These are phyloP conservation scores for Pontoporia blainvillei DNA, from an alignment of 2,113 vertebrate genomes.

Conservation along the genomic window DNA sequence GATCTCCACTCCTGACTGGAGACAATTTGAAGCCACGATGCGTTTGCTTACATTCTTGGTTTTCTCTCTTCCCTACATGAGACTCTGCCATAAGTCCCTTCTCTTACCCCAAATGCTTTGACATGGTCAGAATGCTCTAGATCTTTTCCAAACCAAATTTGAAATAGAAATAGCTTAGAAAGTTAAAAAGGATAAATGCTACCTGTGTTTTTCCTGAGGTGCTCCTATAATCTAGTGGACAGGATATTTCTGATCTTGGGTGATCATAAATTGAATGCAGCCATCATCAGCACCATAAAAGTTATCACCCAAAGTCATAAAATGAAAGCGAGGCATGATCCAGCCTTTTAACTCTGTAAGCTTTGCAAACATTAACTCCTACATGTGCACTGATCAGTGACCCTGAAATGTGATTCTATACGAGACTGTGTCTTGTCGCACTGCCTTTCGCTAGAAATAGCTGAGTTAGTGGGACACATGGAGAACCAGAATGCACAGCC, in stretches of 20 bases:
- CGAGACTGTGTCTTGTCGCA: not conserved
- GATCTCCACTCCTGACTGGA: not conserved
- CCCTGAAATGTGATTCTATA: not conserved
- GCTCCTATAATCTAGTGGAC: not conserved
- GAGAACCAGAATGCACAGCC: not conserved
- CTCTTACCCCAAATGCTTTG: not conserved
- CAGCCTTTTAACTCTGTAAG: slow-evolving; percentile 23
- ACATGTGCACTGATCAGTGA: not conserved
- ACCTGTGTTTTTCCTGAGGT: not conserved
- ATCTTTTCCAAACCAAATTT: not conserved
- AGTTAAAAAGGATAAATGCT: not conserved
- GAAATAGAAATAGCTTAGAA: not conserved
- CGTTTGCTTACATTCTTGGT: not conserved
- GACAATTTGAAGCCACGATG: not conserved
- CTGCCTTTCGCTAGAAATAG: not conserved
- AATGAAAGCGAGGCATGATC: not conserved
- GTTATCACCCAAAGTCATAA: slow-evolving; percentile 40
- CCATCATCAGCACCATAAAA: slow-evolving; percentile 33
- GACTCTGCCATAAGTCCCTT: not conserved
- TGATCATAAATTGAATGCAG: slow-evolving; percentile 4
- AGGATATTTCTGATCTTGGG: not conserved
- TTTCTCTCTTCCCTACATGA: not conserved
- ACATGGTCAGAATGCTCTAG: not conserved
- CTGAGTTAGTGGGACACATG: not conserved
- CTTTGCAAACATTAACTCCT: slow-evolving; percentile 20